These are phyloP conservation scores for Sebastolobus altivelis DNA, from an alignment of 2,797 vertebrate genomes.

Conservation along the genomic window DNA sequence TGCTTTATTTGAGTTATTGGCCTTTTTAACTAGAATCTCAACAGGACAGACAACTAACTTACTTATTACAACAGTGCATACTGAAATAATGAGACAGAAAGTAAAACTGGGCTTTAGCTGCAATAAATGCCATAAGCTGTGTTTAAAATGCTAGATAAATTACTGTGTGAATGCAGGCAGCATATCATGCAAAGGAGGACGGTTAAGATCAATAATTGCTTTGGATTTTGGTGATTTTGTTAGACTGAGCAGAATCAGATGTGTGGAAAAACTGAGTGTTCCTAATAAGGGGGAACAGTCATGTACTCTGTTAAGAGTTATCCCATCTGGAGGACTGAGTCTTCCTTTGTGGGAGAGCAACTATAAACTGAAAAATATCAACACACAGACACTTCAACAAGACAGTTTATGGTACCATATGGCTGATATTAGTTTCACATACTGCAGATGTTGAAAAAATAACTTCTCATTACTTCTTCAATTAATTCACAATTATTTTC, in stretches of 20 bases:
- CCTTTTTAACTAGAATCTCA: neutral
- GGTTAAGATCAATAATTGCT: neutral
- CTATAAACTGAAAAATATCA: constrained; percentile 7
- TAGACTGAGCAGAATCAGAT: constrained; percentile 20
- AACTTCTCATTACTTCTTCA: neutral
- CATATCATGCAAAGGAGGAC: neutral
- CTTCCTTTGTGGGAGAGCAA: neutral
- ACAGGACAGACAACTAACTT: too few species aligned
- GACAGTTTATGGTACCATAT: constrained; percentile 6
- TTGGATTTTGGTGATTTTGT: neutral
- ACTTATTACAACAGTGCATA: neutral
- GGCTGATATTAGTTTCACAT: constrained; percentile 1
- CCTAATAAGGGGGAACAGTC: neutral
- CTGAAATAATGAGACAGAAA: neutral
- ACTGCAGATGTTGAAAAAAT: neutral
- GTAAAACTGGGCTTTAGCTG: neutral
- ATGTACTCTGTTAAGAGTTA: neutral
- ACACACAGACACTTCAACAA: neutral
- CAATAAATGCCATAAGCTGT: neutral
- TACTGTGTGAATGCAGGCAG: neutral
- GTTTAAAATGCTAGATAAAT: neutral
- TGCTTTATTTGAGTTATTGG: neutral
- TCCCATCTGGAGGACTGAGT: constrained; percentile 9
- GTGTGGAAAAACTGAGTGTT: neutral
- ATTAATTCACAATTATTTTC: neutral